A percentile compares a stretch with the other conserved stretches of the same genome.
Conservation (phyloP, 2,113 vertebrate genomes). For the Corvus moneduloides region DNA sequence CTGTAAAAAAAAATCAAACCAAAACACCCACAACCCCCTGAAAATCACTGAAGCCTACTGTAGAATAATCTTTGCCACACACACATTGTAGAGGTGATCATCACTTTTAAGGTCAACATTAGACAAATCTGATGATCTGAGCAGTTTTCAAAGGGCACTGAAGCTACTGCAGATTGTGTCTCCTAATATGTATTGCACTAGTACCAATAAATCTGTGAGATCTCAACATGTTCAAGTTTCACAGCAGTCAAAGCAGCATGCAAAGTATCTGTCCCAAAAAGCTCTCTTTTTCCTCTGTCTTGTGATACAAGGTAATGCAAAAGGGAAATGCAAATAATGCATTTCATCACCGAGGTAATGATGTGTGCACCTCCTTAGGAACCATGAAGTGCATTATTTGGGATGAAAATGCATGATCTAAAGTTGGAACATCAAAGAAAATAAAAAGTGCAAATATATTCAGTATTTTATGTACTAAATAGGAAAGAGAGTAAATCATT, state of each 20-base stretch:
- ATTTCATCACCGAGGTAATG: background rate
- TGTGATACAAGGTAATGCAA: background rate
- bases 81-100: background rate
- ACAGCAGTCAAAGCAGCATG: background rate
- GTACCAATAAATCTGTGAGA: background rate
- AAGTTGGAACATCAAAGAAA: constrained; percentile 37
- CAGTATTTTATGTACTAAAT: background rate
- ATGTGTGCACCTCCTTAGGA: background rate
- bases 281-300: background rate
- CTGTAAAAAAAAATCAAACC: background rate
- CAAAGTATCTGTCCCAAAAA: background rate
- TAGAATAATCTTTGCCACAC: background rate
- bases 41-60: background rate
- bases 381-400: background rate
- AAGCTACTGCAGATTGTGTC: background rate
- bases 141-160: background rate
- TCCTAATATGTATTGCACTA: background rate
- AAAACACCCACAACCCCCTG: background rate
- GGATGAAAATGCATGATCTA: background rate
- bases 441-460: constrained; percentile 12
- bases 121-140: background rate
- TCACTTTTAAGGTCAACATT: background rate
- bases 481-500: background rate
- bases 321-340: constrained; percentile 10
- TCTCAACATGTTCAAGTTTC: background rate